These are phyloP conservation scores for Orchesellides sinensis DNA, from an alignment of 2,888 invertebrate species.

Conservation along the genomic window DNA sequence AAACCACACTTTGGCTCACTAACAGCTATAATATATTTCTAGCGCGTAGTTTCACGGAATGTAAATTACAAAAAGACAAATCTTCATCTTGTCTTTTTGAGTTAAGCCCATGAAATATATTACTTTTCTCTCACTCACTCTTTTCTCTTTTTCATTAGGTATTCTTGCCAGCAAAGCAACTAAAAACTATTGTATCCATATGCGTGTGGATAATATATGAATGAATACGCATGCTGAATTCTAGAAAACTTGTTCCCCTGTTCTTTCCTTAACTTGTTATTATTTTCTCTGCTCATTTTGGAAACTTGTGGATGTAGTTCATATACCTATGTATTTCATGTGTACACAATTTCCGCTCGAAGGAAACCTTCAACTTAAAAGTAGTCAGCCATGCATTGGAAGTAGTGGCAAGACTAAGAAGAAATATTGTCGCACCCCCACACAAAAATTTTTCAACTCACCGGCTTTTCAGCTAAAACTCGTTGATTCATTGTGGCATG, in stretches of 20 bases:
- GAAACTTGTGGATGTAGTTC: too few species aligned
- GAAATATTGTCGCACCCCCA: not conserved
- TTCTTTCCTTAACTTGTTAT: conserved; percentile 3
- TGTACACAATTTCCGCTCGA: conserved; percentile 1
- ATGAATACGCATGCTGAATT: too few species aligned
- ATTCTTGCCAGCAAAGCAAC: not conserved
- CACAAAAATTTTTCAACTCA: conserved; percentile 18
- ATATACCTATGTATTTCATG: too few species aligned
- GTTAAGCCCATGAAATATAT: not conserved
- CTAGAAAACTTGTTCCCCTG: not conserved
- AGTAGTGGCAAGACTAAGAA: not conserved
- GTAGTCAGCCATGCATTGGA: too few species aligned
- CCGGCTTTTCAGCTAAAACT: not conserved
- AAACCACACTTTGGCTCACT: not conserved
- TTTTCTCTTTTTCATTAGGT: not conserved
- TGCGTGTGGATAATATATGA: too few species aligned
- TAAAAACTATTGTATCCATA: too few species aligned
- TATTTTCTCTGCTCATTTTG: not conserved
- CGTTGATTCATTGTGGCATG: conserved; percentile 12
- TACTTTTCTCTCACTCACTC: conserved; percentile 11
- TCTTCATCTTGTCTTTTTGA: conserved; percentile 22
- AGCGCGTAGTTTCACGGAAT: conserved; percentile 21
- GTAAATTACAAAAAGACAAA: conserved; percentile 49
- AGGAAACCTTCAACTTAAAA: too few species aligned
- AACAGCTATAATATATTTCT: not conserved